Evolutionary conservation across 2,797 vertebrate species (phyloP).

Genomic region (Netta rufina): DNA sequence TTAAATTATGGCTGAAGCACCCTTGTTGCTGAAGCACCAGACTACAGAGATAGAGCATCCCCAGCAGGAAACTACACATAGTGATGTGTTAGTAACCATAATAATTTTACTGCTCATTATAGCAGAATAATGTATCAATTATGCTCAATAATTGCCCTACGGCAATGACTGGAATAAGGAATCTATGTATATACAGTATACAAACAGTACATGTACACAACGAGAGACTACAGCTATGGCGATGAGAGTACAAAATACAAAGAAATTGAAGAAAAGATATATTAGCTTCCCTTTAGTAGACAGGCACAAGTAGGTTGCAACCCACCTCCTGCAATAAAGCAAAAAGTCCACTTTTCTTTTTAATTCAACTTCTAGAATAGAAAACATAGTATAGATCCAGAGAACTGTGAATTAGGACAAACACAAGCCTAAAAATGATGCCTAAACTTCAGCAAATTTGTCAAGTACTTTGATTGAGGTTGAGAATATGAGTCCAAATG

Average conservation of each 20-base stretch:
- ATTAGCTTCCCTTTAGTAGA: background rate
- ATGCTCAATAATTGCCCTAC: background rate
- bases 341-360: background rate
- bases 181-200: background rate
- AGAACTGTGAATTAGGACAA: slow-evolving; percentile 34
- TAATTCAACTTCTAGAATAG: background rate
- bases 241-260: background rate
- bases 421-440: slow-evolving; percentile 42
- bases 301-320: background rate
- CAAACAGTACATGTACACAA: background rate
- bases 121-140: background rate
- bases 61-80: background rate
- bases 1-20: background rate
- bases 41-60: background rate
- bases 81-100: background rate
- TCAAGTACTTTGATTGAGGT: slow-evolving; percentile 55
- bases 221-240: background rate
- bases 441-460: slow-evolving; percentile 59
- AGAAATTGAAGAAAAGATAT: background rate
- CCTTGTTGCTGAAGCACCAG: background rate
- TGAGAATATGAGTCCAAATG: slow-evolving; percentile 46
- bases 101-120: background rate
- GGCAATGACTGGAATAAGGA: background rate
- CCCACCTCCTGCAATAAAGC: background rate
- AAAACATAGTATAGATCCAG: background rate